Base-by-base conservation (phyloP, 2,797 vertebrate species). In the Acipenser transmontanus region DNA sequence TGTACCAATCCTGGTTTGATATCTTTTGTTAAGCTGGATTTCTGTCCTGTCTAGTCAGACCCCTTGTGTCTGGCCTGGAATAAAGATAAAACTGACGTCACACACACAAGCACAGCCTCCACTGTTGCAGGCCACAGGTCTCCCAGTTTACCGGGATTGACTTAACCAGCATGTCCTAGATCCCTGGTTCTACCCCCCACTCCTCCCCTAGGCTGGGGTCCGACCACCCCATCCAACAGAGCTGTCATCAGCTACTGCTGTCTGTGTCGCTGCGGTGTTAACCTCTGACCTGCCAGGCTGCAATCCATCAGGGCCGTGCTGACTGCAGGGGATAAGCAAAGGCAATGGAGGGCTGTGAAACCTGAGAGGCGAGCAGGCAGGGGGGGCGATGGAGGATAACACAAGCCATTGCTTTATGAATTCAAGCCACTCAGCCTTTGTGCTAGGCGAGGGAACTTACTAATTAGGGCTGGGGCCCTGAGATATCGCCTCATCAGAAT, bases 161-260 rank as follows among this genome's bases (percentile, higher is more conserved):
- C 70, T 49, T 64, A 66, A 47, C 66, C 34, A 70, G 66, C 50
- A 69, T 76, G 70, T 77, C 81, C 78, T 68, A 72, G 76, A 75
- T 88, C 88, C 84, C 86, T 86, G 87, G 84, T 70, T 74, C 74
- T 76, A 71, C 73, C 74, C 74, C 69, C 70, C 73, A 73, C 47
- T 11, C 54, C 64, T 20, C 52, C 56, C 54, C 72, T 77, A 74
- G 34, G 4, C 34, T 4, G 34, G 34, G 34, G 34, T 34, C 34
- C 3, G 34, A 34, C 34, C 34, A 73, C 72, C 72, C 76, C 80
- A 81, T 84, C 82, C 76, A 77, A 84, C 82, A 70, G 73, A 61
- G 64, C 65, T 73, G 68, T 68, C 68, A 68, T 49, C 47, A 59
- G 57, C 47, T 17, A 63, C 59, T 47, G 61, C 62, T 72, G 73